These are phyloP conservation scores for Portunus trituberculatus DNA, from an alignment of 1,140 invertebrate species.

Conservation along the genomic window DNA sequence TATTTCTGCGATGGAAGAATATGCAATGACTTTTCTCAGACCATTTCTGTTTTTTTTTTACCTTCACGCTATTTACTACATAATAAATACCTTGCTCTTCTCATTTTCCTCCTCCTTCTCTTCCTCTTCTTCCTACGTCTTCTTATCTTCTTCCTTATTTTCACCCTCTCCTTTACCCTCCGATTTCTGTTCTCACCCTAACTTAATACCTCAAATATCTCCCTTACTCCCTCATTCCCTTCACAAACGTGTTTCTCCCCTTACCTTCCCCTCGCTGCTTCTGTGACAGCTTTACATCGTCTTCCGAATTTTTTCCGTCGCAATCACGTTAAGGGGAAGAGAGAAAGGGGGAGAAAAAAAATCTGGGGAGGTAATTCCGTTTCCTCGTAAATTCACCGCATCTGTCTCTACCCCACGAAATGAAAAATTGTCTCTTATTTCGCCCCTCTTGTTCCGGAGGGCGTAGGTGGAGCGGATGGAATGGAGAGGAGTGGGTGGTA, in stretches of 20 bases:
- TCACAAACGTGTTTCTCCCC: no score
- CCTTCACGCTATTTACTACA: no score
- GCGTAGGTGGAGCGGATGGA: background rate
- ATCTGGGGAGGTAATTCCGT: background rate
- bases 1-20: no score
- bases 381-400: background rate
- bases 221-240: background rate
- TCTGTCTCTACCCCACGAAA: background rate
- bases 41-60: no score
- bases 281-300: no score
- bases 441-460: background rate
- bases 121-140: no score
- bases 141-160: no score
- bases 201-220: background rate
- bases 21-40: no score
- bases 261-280: no score
- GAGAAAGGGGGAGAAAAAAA: constrained; percentile 17
- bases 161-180: background rate
- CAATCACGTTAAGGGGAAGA: background rate
- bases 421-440: background rate
- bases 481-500: no score
- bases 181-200: background rate
- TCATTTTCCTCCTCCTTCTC: no score
- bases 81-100: no score
- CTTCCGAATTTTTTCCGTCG: background rate